Conservation (phyloP, 2,797 vertebrate species). For the Vipera ursinii region DNA sequence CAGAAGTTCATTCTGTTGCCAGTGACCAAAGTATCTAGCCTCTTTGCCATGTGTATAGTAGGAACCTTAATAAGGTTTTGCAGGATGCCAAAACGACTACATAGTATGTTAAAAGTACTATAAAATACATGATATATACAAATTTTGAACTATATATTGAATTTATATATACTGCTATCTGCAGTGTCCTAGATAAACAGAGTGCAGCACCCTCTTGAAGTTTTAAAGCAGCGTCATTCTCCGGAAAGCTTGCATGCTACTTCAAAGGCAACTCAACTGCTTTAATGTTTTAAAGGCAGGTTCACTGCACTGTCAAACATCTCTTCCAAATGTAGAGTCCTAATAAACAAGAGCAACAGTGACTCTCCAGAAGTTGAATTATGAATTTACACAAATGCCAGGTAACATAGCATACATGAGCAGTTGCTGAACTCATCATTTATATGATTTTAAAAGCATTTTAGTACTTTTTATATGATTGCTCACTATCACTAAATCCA, state of each 20-base stretch:
- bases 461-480: not conserved
- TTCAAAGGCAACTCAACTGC: not conserved
- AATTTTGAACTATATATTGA: not conserved
- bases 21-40: not conserved
- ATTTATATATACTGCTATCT: not conserved
- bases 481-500: not conserved
- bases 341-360: not conserved
- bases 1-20: not conserved
- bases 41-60: not conserved
- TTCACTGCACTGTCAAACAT: not conserved
- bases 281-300: not conserved
- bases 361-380: not conserved
- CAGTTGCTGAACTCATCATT: not conserved
- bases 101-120: not conserved
- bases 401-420: not conserved
- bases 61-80: not conserved
- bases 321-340: not conserved
- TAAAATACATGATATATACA: not conserved
- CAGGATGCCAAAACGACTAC: not conserved
- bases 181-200: not conserved
- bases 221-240: not conserved
- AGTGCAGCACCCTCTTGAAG: not conserved
- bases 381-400: not conserved
- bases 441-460: not conserved
- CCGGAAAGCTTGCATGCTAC: not conserved